Base-by-base conservation (phyloP, 2,797 vertebrate species). In the Falco cherrug region DNA sequence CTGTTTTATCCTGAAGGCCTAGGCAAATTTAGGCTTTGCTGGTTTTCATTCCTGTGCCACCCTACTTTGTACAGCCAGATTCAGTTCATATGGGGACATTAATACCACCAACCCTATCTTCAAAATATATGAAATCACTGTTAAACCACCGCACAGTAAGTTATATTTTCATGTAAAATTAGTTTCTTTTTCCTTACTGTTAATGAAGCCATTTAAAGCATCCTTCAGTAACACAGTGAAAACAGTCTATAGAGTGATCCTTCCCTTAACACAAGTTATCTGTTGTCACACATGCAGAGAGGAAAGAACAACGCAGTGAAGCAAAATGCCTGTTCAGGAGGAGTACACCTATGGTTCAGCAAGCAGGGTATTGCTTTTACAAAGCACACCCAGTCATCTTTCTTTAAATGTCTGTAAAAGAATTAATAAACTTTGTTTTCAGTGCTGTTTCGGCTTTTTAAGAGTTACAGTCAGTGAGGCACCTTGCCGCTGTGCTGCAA, bases 1-100 rank as follows among this genome's bases (percentile, higher is more conserved):
- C 24, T 22, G 13, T 16, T 79, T 87, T 94, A 13, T 74, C 45
- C 7, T 70, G 56, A 89, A 82, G 7, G 15, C 56, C 26, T 57
- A 54, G 33, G 31, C 16, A 93, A 70, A 41, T 74, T 60, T 28
- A 87, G 35, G 31, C 24, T 82, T 70, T 53, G 20, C 24, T 29
- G 0, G 2, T 47, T 83, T 65, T 63, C 35, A 22, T 35, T 21
- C 6, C 16, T 5, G 4, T 0, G 4, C 26, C 1, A 12, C 26
- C 1, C 16, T 33, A 67, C 8, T 74, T 92, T 80, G 31, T 39
- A 56, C 16, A 61, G 19, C 9, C 45, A 61, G 35, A 75, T 57
- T 68, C 39, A 39, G n/a, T 56, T 59, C 28, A 26, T 31, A 39
- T 18, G 11, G 37, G 31, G 50, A 47, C 48, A 75, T 48, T 45